phyloP scores from a whole-genome alignment of 2,797 vertebrate species.

The Paratrypauchen microcephalus region DNA sequence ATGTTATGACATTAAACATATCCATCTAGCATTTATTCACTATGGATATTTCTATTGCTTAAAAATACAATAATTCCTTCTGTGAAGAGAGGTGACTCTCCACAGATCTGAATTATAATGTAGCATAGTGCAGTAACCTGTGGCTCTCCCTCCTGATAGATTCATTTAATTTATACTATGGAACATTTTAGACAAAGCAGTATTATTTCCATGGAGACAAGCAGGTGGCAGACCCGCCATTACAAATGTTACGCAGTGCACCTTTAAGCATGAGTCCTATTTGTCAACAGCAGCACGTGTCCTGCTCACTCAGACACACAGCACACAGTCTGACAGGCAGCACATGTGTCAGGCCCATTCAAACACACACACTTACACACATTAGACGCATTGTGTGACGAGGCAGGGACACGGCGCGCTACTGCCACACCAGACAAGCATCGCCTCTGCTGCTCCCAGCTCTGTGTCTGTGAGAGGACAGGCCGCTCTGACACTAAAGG shows the following conservation, averaged over 20 bases:
- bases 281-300: constrained; percentile 63
- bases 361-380: constrained; percentile 64
- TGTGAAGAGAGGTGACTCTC: too few species aligned
- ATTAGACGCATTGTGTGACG: constrained; percentile 63
- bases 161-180: too few species aligned
- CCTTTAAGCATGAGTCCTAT: constrained; percentile 21
- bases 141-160: too few species aligned
- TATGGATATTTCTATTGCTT: too few species aligned
- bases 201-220: too few species aligned
- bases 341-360: constrained; percentile 78
- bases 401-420: constrained; percentile 36
- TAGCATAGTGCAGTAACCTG: too few species aligned
- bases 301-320: constrained; percentile 46
- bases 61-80: too few species aligned
- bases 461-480: constrained; percentile 68
- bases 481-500: constrained; percentile 67
- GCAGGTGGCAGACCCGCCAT: too few species aligned
- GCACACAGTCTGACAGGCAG: constrained; percentile 74
- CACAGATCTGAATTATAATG: too few species aligned
- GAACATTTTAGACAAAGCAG: too few species aligned
- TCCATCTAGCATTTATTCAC: too few species aligned
- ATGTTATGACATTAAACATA: too few species aligned
- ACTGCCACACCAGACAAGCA: constrained; percentile 69
- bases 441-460: constrained; percentile 65
- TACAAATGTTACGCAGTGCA: background rate